Conservation (phyloP, 2,797 vertebrate genomes). For the Propithecus deckenii region DNA sequence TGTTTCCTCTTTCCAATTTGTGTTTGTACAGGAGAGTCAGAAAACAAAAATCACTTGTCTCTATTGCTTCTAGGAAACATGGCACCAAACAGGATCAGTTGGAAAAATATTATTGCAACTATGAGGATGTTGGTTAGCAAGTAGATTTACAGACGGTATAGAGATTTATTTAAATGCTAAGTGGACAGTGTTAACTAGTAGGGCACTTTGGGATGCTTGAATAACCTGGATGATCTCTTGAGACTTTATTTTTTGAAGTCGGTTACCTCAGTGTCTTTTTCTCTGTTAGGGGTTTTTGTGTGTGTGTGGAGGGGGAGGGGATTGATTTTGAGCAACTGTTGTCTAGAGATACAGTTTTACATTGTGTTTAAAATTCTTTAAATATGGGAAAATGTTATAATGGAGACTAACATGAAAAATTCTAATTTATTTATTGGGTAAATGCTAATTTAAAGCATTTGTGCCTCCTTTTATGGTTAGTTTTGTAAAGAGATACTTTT, state of each 20-base stretch:
- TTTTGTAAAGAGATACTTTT: background rate
- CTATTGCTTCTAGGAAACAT: constrained; percentile 18
- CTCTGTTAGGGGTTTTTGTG: background rate
- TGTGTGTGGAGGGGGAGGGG: background rate
- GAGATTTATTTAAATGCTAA: background rate
- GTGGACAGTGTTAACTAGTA: background rate
- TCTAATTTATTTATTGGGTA: background rate
- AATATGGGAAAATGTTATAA: background rate
- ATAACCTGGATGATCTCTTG: background rate
- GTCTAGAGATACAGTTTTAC: background rate
- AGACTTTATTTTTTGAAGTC: background rate
- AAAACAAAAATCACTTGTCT: background rate
- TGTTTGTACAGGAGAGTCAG: background rate
- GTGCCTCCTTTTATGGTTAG: background rate
- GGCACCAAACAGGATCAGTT: background rate
- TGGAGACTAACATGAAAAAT: background rate
- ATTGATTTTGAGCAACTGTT: constrained; percentile 30
- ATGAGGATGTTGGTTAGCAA: background rate
- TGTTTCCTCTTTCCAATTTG: background rate
- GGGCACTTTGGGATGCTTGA: background rate
- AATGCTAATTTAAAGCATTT: constrained; percentile 41
- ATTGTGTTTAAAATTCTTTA: constrained; percentile 6
- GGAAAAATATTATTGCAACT: background rate
- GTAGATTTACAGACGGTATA: background rate
- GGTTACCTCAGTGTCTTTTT: background rate